Percentiles rank a stretch among this genome's conserved stretches.
Conservation (phyloP, 2,888 invertebrate genomes). For the Andrena chrysosceles region DNA sequence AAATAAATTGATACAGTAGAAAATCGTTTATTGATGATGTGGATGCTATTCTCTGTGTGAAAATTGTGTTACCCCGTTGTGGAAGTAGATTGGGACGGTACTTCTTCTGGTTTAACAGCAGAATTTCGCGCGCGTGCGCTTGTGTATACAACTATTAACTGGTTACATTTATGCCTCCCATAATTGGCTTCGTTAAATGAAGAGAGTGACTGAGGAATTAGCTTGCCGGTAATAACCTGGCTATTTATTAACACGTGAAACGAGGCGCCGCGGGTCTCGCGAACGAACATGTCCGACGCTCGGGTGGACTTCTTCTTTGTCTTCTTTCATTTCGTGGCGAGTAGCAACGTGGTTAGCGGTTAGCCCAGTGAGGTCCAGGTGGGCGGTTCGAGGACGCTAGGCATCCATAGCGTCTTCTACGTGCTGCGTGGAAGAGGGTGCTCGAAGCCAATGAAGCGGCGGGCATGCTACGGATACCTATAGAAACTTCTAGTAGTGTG, state of each 20-base stretch:
- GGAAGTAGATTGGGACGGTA: slow-evolving; percentile 19
- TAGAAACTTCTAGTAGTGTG: too few species aligned
- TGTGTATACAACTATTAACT: slow-evolving; percentile 83
- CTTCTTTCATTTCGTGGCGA: background rate
- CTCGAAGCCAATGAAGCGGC: too few species aligned
- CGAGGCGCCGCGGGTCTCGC: slow-evolving; percentile 62
- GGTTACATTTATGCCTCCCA: slow-evolving; percentile 83
- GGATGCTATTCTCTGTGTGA: background rate
- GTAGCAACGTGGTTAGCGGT: background rate
- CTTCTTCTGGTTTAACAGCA: slow-evolving; percentile 32
- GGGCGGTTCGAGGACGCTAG: too few species aligned
- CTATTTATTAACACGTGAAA: slow-evolving; percentile 84
- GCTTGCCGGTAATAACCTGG: slow-evolving; percentile 83
- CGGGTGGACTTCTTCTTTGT: slow-evolving; percentile 32
- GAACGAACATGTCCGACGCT: slow-evolving; percentile 43
- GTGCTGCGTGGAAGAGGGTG: too few species aligned
- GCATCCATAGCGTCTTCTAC: too few species aligned
- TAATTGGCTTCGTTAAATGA: slow-evolving; percentile 84
- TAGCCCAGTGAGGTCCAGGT: too few species aligned
- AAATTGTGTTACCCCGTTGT: background rate
- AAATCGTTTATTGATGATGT: background rate
- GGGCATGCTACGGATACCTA: too few species aligned
- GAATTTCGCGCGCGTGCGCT: slow-evolving; percentile 69
- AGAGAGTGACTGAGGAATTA: slow-evolving; percentile 83
- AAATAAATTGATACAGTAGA: background rate